Conservation (phyloP, 2,113 vertebrate species). For the Pagrus major region DNA sequence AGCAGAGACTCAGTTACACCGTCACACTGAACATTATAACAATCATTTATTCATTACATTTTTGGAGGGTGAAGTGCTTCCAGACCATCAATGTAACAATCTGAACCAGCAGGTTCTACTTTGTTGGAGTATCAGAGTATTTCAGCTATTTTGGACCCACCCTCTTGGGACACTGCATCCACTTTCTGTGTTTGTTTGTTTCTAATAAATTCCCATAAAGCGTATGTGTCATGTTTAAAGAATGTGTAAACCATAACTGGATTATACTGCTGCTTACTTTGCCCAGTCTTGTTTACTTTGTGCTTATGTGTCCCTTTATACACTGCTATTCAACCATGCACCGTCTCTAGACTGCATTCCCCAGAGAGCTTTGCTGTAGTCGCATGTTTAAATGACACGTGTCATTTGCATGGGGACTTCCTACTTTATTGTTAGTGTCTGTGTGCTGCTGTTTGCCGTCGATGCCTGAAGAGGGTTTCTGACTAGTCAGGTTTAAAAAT, state of each 20-base stretch:
- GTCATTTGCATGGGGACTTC: not conserved
- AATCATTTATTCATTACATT: not conserved
- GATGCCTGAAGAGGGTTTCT: not conserved
- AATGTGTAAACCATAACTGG: not conserved
- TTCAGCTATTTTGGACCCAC: not conserved
- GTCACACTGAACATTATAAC: not conserved
- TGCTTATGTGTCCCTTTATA: not conserved
- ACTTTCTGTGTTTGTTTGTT: not conserved
- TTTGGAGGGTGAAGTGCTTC: no score
- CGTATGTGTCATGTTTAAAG: not conserved
- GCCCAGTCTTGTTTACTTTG: not conserved
- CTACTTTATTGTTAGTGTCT: not conserved
- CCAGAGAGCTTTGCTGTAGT: not conserved
- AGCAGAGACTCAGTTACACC: not conserved
- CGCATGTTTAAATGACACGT: slow-evolving; percentile 5
- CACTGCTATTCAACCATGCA: not conserved
- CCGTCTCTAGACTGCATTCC: not conserved
- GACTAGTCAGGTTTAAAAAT: not conserved
- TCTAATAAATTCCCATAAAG: not conserved
- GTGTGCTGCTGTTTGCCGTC: not conserved
- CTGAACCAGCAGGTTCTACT: no score
- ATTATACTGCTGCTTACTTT: not conserved
- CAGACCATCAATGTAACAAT: no score
- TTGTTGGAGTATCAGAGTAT: not conserved
- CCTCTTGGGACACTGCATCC: not conserved